These are phyloP conservation scores for Bombyx mori DNA, from an alignment of 1,140 invertebrate species.

Conservation along the genomic window ASM3026992v2 NC_085130.1:8020001-8020500, in stretches of 20 bases:
- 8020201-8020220: conserved; percentile 98
- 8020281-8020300: conserved; percentile 79
- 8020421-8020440: conserved; percentile 73
- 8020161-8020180: conserved; percentile 86
- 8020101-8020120: no score
- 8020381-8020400: conserved; percentile 72
- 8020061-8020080: no score
- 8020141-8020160: no score
- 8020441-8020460: conserved; percentile 73
- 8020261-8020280: conserved; percentile 98
- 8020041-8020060: no score
- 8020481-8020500: no score
- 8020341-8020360: background rate
- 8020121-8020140: no score
- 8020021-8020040: no score
- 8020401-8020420: conserved; percentile 73
- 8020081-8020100: no score
- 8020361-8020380: background rate
- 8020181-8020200: conserved; percentile 92
- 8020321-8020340: background rate
- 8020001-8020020: background rate
- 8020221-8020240: conserved; percentile 96
- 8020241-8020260: conserved; percentile 90
- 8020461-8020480: conserved; percentile 69
- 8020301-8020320: background rate